Evolutionary conservation across 2,797 vertebrate genomes (phyloP).

Genomic region (Anguilla obscura): DNA sequence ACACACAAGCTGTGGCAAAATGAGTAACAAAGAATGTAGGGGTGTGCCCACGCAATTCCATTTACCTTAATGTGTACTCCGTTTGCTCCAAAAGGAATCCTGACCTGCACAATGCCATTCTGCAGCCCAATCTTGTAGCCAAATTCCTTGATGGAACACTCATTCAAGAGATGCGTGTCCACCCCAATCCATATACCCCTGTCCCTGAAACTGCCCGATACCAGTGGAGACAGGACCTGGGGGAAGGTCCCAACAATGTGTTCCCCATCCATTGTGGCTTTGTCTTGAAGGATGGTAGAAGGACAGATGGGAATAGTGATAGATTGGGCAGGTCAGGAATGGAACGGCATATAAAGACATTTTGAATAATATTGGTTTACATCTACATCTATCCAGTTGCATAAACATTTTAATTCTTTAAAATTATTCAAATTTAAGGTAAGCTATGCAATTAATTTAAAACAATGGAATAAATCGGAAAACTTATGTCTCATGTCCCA

Average conservation of each 20-base stretch:
- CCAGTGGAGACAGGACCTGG: constrained; percentile 40
- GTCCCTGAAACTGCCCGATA: constrained; percentile 38
- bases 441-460: neutral
- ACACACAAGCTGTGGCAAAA: neutral
- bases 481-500: neutral
- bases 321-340: neutral
- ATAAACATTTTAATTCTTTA: neutral
- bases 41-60: neutral
- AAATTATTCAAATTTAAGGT: neutral
- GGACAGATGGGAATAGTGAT: neutral
- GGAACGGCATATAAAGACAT: neutral
- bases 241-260: constrained; percentile 50
- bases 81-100: constrained; percentile 51
- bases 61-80: constrained; percentile 53
- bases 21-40: neutral
- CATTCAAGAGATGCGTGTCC: constrained; percentile 41
- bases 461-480: neutral
- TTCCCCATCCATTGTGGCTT: constrained; percentile 36
- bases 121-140: constrained; percentile 41
- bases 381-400: neutral
- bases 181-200: constrained; percentile 44
- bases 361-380: neutral
- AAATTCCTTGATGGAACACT: constrained; percentile 38
- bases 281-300: constrained; percentile 35
- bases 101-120: constrained; percentile 39